Base-by-base conservation (phyloP, 2,888 invertebrate species). In the Phoenoteleia sp. region DNA sequence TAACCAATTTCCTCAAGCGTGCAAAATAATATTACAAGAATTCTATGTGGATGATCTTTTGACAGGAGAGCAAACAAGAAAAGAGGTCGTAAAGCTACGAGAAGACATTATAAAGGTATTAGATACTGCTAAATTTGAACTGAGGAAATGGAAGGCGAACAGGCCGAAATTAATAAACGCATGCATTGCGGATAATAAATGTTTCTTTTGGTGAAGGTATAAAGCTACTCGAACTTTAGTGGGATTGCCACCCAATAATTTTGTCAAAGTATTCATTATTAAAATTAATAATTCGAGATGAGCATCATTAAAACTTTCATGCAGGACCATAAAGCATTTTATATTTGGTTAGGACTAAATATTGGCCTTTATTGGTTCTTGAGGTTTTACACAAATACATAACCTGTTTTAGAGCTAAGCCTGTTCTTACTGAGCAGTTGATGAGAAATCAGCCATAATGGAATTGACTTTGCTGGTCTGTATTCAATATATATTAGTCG, bases 391-490 rank as follows among this genome's bases (percentile, higher is more conserved):
- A 15, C 45, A 45, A 33, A 9, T 33, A 11, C 17, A 45, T 45
- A 33, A 33, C 33, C 11, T 33, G 33, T 33, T 33, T 33, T 11
- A 33, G 23, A 29, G 27, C 54, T n/a, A 23, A 29, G 27, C 15
- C 54, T 29, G 29, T 54, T 54, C 42, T 33, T 9, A 11, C 33
- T 9, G 33, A 33, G 11, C 33, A 33, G 33, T 9, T 33, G 33
- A 33, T 33, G 33, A 11, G 33, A 33, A 33, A 33, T 9, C 33
- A 19, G 47, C 11, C 47, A 13, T 25, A 72, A 15, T 11, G 36
- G 21, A 7, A 21, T 29, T 27, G 67, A 19, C 36, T 80, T 2
- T 88, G 88, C 47, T 88, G 85, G 49, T 85, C 79, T 13, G 87
- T 88, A 9, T 87, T 88, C 6, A 58, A 72, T 21, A 19, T 84